Evolutionary conservation across 2,888 invertebrate species (phyloP).

Genomic region (Allygus modestus): DNA sequence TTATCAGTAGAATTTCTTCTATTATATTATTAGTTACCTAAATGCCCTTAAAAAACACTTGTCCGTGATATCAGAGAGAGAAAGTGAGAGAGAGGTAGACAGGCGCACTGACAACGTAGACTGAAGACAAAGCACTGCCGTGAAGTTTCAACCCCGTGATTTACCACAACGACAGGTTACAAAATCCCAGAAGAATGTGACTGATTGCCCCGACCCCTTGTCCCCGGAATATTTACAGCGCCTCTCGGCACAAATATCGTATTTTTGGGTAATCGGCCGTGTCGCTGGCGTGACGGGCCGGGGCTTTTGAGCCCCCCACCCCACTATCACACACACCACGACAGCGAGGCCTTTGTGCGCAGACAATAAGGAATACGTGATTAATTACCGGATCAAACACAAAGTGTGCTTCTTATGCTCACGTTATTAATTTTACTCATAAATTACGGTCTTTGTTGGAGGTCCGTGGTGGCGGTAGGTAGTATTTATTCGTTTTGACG

Average conservation of each 20-base stretch:
- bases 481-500: too few relatives aligned
- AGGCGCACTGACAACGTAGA: too few relatives aligned
- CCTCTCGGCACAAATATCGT: slow-evolving; percentile 42
- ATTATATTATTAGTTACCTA: too few relatives aligned
- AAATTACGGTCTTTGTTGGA: neutral
- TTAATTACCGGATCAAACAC: slow-evolving; percentile 25
- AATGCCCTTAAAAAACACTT: too few relatives aligned
- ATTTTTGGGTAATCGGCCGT: slow-evolving; percentile 53
- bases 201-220: neutral
- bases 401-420: slow-evolving; percentile 32
- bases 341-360: slow-evolving; percentile 6
- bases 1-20: too few relatives aligned
- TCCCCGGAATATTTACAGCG: slow-evolving; percentile 39
- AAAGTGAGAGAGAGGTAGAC: too few relatives aligned
- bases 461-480: too few relatives aligned
- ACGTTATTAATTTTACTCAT: slow-evolving; percentile 27
- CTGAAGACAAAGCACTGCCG: too few relatives aligned
- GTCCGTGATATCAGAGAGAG: too few relatives aligned
- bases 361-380: slow-evolving; percentile 45
- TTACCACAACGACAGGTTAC: slow-evolving; percentile 15
- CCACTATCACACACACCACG: neutral
- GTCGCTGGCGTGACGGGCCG: slow-evolving; percentile 34
- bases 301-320: slow-evolving; percentile 1
- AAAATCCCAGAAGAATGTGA: neutral
- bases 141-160: neutral